phyloP scores from a whole-genome alignment of 2,888 invertebrate species.

The Mimas tiliae region DNA sequence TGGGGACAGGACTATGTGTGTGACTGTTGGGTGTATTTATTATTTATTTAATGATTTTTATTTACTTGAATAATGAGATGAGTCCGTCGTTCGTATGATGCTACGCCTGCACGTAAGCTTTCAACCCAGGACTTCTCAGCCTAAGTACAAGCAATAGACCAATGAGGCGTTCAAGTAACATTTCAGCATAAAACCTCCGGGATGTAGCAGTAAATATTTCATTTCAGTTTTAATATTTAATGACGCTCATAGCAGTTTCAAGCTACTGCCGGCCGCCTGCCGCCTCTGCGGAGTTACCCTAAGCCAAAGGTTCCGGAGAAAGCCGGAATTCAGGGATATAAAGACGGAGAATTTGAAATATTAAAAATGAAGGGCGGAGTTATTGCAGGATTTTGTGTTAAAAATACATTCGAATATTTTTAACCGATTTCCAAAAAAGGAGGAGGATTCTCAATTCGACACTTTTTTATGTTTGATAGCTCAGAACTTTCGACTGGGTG shows the following conservation, averaged over 20 bases:
- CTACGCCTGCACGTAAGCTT: too few species aligned
- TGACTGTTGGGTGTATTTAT: too few species aligned
- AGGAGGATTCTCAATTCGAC: too few species aligned
- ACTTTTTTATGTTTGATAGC: too few species aligned
- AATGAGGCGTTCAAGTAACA: not conserved
- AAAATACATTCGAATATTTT: not conserved
- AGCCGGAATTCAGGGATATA: not conserved
- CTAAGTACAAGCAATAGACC: not conserved
- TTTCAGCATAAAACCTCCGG: constrained; percentile 9
- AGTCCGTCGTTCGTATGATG: too few species aligned
- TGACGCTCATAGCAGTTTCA: constrained; percentile 22
- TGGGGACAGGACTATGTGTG: too few species aligned
- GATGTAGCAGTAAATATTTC: constrained; percentile 28
- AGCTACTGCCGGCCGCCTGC: constrained; percentile 28
- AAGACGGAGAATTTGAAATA: not conserved
- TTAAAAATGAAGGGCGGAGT: not conserved
- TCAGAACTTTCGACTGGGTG: too few species aligned
- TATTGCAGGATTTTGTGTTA: not conserved
- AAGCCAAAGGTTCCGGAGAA: not conserved
- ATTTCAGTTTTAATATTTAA: constrained; percentile 30
- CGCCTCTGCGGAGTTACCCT: constrained; percentile 3
- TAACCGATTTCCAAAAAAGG: not conserved
- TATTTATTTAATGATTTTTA: too few species aligned
- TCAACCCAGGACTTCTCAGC: too few species aligned
- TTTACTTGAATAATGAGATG: too few species aligned